phyloP scores from a whole-genome alignment of 2,888 invertebrate species.

The Andricus curvator region DNA sequence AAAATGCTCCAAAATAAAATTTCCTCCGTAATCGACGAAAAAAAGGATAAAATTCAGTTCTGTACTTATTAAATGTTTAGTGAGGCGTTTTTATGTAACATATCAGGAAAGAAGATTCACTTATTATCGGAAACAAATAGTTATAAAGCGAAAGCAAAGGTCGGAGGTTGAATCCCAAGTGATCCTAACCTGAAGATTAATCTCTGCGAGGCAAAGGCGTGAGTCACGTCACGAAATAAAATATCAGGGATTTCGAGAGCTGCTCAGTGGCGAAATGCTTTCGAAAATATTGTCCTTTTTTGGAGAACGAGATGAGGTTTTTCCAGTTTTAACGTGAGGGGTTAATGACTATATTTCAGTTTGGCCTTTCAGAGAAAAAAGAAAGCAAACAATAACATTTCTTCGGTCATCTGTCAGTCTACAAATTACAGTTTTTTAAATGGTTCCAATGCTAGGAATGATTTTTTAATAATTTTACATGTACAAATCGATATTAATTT shows the following conservation, averaged over 20 bases:
- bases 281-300: slow-evolving; percentile 21
- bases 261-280: neutral
- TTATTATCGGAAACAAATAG: slow-evolving; percentile 1
- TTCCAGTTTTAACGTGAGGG: neutral
- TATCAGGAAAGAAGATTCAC: neutral
- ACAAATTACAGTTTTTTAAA: neutral
- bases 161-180: neutral
- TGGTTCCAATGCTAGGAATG: neutral
- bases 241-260: slow-evolving; percentile 14
- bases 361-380: neutral
- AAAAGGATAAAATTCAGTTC: neutral
- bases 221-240: slow-evolving; percentile 39
- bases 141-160: slow-evolving; percentile 7
- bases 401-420: neutral
- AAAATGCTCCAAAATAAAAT: slow-evolving; percentile 3
- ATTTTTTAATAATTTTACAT: neutral
- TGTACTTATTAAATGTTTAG: neutral
- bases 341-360: neutral
- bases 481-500: neutral
- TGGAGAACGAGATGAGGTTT: neutral
- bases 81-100: neutral
- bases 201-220: slow-evolving; percentile 16
- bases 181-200: slow-evolving; percentile 32
- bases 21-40: neutral
- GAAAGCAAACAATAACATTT: neutral